phyloP scores from a whole-genome alignment of 2,888 invertebrate genomes.

The Sylvicola cinctus region DNA sequence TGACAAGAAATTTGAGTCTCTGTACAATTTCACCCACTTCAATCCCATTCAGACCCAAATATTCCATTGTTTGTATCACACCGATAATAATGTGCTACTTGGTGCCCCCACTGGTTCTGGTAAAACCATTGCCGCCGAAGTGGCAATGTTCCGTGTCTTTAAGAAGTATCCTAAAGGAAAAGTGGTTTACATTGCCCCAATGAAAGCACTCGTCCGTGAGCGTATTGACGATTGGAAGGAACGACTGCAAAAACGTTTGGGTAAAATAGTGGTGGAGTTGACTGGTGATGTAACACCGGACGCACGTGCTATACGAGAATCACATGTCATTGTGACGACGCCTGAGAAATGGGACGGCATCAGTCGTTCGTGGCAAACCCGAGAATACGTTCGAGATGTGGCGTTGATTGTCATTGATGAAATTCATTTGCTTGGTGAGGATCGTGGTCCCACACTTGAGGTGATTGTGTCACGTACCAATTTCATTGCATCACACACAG shows the following conservation, averaged over 20 bases:
- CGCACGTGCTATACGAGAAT: slow-evolving; percentile 54
- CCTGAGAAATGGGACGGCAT: slow-evolving; percentile 99
- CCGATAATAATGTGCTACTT: slow-evolving; percentile 78
- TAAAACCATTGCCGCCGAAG: slow-evolving; percentile 95
- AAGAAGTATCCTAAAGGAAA: slow-evolving; percentile 58
- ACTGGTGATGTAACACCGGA: slow-evolving; percentile 86
- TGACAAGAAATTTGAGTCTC: slow-evolving; percentile 50
- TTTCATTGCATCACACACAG: slow-evolving; percentile 82
- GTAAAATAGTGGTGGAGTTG: slow-evolving; percentile 78
- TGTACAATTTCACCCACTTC: slow-evolving; percentile 86
- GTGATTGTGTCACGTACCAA: slow-evolving; percentile 96
- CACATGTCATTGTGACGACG: slow-evolving; percentile 92
- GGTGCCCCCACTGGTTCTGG: slow-evolving; percentile 96
- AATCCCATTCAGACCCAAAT: slow-evolving; percentile 98
- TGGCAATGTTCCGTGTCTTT: slow-evolving; percentile 88
- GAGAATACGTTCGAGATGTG: slow-evolving; percentile 83
- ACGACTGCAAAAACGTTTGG: slow-evolving; percentile 48
- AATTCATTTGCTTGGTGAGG: slow-evolving; percentile 88
- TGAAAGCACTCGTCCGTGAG: slow-evolving; percentile 94
- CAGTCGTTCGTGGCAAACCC: slow-evolving; percentile 92
- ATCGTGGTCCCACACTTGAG: slow-evolving; percentile 77
- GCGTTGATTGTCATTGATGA: slow-evolving; percentile 92
- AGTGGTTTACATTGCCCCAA: slow-evolving; percentile 93
- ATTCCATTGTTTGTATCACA: slow-evolving; percentile 89
- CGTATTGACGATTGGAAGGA: slow-evolving; percentile 88